Evolutionary conservation across 2,113 vertebrate genomes (phyloP), one percentile per base, ranked within the genome.

Genomic region (Leucosticte australis): DNA sequence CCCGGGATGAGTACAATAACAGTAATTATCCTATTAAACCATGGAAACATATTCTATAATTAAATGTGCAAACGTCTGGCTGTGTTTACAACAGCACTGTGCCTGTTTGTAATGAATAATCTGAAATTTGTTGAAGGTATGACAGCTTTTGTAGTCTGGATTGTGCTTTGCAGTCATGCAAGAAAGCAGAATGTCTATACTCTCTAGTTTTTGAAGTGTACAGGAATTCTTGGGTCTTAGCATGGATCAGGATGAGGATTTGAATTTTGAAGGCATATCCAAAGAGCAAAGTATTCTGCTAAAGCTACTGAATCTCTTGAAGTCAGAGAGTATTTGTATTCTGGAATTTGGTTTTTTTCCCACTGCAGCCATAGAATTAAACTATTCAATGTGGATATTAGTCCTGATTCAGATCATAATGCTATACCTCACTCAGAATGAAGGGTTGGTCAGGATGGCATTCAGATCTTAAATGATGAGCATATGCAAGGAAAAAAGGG

Each of bases 21-120:
- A 91, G 4, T 90, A 88, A 95, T 94, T 90, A 87, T 62, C 42
- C 67, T 87, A 31, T 90, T 96, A 89, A 53, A 67, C 64, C 52
- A 37, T 44, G 33, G 52, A 83, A 31, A 18, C 18, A 5, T 74
- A 47, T 80, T 73, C 46, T 92, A 4, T 94, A 94, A 91, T 87
- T 92, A 91, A 76, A 53, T 4, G 4, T 87, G 33, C 64, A 79
- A 87, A 71, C 13, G 15, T 11, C 31, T 89, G 64, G 10, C 69
- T 92, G 28, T 82, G 26, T 68, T 92, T 92, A 49, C 70, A 88
- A 50, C 44, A 80, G 20, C 13, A 16, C 59, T 82, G 13, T 77
- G 13, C 24, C 52, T 69, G 26, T 57, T 89, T 77, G 44, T 68
- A 70, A 74, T n/a, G 67, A 83, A 80, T 67, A 74, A 44, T n/a